Conservation (phyloP, 2,888 invertebrate species). For the Helleia helle region DNA sequence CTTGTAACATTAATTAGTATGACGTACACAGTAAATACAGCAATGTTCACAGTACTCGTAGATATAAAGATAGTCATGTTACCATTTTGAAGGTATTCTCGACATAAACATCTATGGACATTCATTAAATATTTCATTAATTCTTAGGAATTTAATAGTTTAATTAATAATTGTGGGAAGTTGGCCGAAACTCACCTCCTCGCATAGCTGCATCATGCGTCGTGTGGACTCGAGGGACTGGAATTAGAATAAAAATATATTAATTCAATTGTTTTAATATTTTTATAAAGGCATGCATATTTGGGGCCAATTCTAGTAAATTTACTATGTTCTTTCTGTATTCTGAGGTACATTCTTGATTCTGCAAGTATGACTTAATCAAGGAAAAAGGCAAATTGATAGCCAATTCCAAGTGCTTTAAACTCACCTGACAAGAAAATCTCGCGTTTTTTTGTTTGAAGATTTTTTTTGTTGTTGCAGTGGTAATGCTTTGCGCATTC, state of each 20-base stretch:
- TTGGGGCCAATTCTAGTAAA: no score
- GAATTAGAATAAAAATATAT: conserved; percentile 37
- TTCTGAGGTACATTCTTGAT: no score
- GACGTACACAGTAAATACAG: conserved; percentile 15
- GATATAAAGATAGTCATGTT: not conserved
- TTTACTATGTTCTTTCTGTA: no score
- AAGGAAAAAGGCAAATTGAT: no score
- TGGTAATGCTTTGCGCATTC: no score
- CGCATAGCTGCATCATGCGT: conserved; percentile 93
- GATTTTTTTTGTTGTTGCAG: no score
- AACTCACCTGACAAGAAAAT: no score
- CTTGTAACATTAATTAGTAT: conserved; percentile 24
- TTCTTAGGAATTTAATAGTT: conserved; percentile 10
- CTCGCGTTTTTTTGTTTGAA: no score
- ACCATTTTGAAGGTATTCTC: conserved; percentile 42
- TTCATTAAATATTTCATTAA: conserved; percentile 8
- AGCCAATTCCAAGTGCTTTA: no score
- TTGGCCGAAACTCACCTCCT: conserved; percentile 81
- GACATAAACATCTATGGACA: conserved; percentile 24
- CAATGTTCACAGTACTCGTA: not conserved
- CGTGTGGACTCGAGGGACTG: conserved; percentile 94
- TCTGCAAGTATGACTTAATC: no score
- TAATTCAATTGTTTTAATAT: conserved; percentile 3
- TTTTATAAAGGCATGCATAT: no score
- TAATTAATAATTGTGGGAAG: not conserved